Base-by-base conservation (phyloP, 2,113 vertebrate species). In the Elaphurus davidianus region DNA sequence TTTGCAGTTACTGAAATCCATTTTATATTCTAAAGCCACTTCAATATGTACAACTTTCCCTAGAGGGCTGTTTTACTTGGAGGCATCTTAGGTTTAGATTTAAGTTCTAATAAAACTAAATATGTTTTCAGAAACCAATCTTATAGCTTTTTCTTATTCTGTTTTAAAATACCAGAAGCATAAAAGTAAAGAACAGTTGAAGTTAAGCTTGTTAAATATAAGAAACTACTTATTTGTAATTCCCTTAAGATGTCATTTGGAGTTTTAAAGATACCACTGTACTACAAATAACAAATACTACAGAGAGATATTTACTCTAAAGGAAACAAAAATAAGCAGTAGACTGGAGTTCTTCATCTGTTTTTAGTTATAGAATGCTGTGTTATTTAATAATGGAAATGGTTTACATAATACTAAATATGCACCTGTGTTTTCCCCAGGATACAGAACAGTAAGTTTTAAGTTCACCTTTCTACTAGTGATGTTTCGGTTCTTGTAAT, bases 1-100 rank as follows among this genome's bases (percentile, higher is more conserved):
- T 88, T 97, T 96, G 81, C 96, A 98, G 98, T 94, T 98, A 97
- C 40, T 94, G 52, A 86, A 98, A 92, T 89, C 90, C 60, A 82
- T 96, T 97, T 98, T 96, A 85, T 83, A 93, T 97, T 97, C 95
- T n/a, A 95, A 94, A 91, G n/a, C 33, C 55, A 86, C 87, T 87
- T 83, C 87, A 86, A 21, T 74, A 27, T 33, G 55, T 3, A 13
- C 13, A 87, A 17, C 10, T 89, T 94, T 87, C 78, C 81, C 83
- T 59, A 54, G 86, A 88, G 81, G 28, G 17, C 47, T 94, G 82
- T 93, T 93, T 97, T 79, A 71, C 88, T 91, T 95, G 67, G 45
- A 91, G 40, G 17, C 67, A 94, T 92, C 83, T 52, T 94, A 89
- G 62, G 93, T 97, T 96, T 96, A 78, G 59, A 92, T 94, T 94